Evolutionary conservation across 2,888 invertebrate genomes (phyloP), one percentile per base, ranked within the genome.

Genomic region (Trissoscelio sp.): DNA sequence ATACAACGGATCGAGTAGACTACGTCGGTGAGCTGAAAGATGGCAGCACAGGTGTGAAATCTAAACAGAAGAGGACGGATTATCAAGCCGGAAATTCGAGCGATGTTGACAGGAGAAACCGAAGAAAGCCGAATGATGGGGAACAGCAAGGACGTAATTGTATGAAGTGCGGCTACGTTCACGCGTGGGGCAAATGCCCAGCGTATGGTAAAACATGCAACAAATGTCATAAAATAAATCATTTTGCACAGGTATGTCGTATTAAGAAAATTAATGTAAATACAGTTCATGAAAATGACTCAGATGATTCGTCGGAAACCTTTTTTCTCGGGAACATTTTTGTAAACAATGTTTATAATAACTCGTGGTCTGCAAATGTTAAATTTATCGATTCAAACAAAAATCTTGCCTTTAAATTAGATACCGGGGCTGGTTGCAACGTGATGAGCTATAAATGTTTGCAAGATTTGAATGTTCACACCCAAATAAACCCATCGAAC

Each of bases 121-220:
- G n/a, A 5, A 81, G 81, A 22, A 37, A 31, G 20, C 31, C 18
- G 7, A 9, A n/a, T n/a, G n/a, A n/a, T n/a, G n/a, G n/a, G n/a
- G n/a, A n/a, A n/a, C n/a, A n/a, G n/a, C n/a, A n/a, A n/a, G n/a
- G n/a, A n/a, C n/a, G n/a, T n/a, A n/a, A n/a, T n/a, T n/a, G n/a
- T n/a, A n/a, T n/a, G n/a, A n/a, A n/a, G n/a, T n/a, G n/a, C n/a
- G n/a, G n/a, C n/a, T n/a, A n/a, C n/a, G n/a, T n/a, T n/a, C n/a
- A n/a, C n/a, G n/a, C n/a, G n/a, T n/a, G n/a, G n/a, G n/a, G 37
- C 7, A 37, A 57, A 3, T 83, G 83, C 46, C 72, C 81, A 22
- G 84, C 83, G 16, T 73, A 74, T 48, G 69, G 66, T 7, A 83
- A 83, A 31, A n/a, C 14, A n/a, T 82, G 83, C 70, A 62, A 39